Conservation (phyloP, 92 coral and sea anemone genomes). For the Phenganax stokvisi region DNA sequence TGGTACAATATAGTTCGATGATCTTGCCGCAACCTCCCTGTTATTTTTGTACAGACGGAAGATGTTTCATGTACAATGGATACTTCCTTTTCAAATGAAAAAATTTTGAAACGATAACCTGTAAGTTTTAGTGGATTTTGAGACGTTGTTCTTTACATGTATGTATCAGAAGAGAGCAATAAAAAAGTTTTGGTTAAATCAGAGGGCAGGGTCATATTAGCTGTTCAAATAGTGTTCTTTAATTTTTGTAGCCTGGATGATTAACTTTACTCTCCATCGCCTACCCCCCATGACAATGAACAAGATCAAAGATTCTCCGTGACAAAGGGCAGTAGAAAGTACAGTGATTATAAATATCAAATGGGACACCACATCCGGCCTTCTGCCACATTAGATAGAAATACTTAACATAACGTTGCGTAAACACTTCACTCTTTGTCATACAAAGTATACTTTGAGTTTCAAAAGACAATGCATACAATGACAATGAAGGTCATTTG, state of each 20-base stretch:
- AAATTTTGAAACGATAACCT: no score
- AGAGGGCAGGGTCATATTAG: no score
- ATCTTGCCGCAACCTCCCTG: no score
- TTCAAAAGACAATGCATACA: not conserved
- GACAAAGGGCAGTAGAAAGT: not conserved
- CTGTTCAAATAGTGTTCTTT: no score
- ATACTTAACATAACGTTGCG: slow-evolving; percentile 11
- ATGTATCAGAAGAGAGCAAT: not conserved
- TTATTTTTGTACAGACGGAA: no score
- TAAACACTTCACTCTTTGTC: not conserved
- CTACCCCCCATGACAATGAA: not conserved
- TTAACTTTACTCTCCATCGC: no score
- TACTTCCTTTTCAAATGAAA: no score
- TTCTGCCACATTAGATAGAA: not conserved
- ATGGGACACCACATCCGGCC: slow-evolving; percentile 5
- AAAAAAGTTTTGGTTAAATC: no score
- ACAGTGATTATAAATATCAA: not conserved
- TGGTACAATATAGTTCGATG: no score
- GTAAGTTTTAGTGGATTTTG: no score
- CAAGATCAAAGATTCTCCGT: slow-evolving; percentile 1
- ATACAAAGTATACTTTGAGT: not conserved
- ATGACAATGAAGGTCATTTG: not conserved
- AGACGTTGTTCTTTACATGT: not conserved
- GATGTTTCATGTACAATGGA: no score
- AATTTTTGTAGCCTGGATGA: no score